Evolutionary conservation across 2,888 invertebrate genomes (phyloP).

Genomic region (Drosophila sordidapex): DNA sequence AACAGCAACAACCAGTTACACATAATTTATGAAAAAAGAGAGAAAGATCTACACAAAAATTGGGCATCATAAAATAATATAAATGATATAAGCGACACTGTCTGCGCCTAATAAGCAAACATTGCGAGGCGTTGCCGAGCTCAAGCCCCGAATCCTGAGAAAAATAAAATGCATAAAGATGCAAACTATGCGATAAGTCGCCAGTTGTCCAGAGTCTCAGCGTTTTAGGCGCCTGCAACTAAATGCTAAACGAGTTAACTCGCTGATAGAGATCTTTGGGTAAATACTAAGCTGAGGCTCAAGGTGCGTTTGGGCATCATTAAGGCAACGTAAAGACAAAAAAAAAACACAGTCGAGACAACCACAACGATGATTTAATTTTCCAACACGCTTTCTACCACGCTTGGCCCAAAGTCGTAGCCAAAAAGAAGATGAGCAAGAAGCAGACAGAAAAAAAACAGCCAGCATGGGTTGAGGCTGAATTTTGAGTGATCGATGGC

Average conservation of each 20-base stretch:
- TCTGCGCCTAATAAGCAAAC: slow-evolving; percentile 73
- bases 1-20: slow-evolving; percentile 62
- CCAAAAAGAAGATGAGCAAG: slow-evolving; percentile 32
- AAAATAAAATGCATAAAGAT: slow-evolving; percentile 56
- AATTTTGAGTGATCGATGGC: slow-evolving; percentile 76
- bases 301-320: slow-evolving; percentile 78
- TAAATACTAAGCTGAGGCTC: slow-evolving; percentile 68
- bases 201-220: slow-evolving; percentile 22
- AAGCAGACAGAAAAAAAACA: slow-evolving; percentile 12
- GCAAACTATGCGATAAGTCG: slow-evolving; percentile 69
- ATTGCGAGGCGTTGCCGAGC: slow-evolving; percentile 59
- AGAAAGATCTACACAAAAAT: slow-evolving; percentile 19
- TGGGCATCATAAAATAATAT: slow-evolving; percentile 76
- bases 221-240: slow-evolving; percentile 81
- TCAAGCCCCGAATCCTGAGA: slow-evolving; percentile 59
- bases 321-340: slow-evolving; percentile 54
- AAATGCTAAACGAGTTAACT: slow-evolving; percentile 83
- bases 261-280: slow-evolving; percentile 81
- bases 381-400: slow-evolving; percentile 77
- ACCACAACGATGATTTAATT: slow-evolving; percentile 79
- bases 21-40: slow-evolving; percentile 60
- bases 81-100: slow-evolving; percentile 81
- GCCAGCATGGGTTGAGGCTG: slow-evolving; percentile 60
- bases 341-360: slow-evolving; percentile 25
- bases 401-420: slow-evolving; percentile 43